Conservation (phyloP, 2,888 invertebrate species). For the Drosophila buzzatii region DNA sequence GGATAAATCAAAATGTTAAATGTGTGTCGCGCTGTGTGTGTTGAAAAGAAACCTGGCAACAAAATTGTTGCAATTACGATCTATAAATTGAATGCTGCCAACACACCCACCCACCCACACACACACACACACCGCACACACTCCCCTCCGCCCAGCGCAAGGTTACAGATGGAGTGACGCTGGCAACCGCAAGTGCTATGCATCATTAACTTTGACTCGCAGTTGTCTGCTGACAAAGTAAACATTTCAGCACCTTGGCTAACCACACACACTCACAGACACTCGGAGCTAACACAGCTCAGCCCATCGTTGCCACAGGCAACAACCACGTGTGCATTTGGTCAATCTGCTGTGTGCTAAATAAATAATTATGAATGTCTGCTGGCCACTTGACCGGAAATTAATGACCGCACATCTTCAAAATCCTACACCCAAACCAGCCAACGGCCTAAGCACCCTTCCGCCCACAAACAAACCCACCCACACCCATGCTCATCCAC, state of each 20-base stretch:
- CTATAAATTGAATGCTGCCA: slow-evolving; percentile 60
- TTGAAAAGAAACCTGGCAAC: slow-evolving; percentile 30
- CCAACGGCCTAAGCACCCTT: background rate
- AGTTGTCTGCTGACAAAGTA: slow-evolving; percentile 70
- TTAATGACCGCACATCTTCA: slow-evolving; percentile 69
- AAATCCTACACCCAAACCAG: slow-evolving; percentile 15
- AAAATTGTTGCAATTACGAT: slow-evolving; percentile 76
- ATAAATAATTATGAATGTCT: slow-evolving; percentile 81
- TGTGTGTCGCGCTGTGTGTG: slow-evolving; percentile 17
- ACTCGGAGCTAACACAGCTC: slow-evolving; percentile 60
- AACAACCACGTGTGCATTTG: slow-evolving; percentile 70
- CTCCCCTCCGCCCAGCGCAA: background rate
- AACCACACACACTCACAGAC: slow-evolving; percentile 63
- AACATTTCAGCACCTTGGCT: slow-evolving; percentile 77
- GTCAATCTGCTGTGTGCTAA: slow-evolving; percentile 73
- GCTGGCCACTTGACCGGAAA: slow-evolving; percentile 77
- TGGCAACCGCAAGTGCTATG: slow-evolving; percentile 66
- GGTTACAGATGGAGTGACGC: slow-evolving; percentile 1
- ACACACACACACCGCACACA: slow-evolving; percentile 2
- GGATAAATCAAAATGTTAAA: slow-evolving; percentile 70
- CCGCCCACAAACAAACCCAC: background rate
- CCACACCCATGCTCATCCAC: background rate
- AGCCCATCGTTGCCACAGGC: slow-evolving; percentile 25
- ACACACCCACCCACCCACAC: background rate
- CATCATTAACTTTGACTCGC: slow-evolving; percentile 77